Conservation (phyloP, 2,113 vertebrate genomes). For the Barbus barbus region DNA sequence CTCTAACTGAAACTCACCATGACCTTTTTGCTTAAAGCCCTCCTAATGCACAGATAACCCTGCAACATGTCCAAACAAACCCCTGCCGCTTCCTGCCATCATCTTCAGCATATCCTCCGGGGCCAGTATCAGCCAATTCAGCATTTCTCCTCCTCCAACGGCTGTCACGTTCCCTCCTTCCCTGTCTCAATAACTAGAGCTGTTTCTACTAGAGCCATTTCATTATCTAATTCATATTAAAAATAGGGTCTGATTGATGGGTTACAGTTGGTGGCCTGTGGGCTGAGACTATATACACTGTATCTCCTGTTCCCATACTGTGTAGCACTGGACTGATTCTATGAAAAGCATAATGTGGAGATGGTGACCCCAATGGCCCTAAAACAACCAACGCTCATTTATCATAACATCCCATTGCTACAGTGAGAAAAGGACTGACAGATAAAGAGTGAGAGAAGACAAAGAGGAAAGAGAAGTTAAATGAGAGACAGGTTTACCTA, state of each 20-base stretch:
- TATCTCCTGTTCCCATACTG: neutral
- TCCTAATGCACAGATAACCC: conserved; percentile 38
- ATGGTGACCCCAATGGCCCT: conserved; percentile 62
- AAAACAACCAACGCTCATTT: conserved; percentile 62
- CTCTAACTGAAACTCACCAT: conserved; percentile 26
- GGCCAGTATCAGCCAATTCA: conserved; percentile 13
- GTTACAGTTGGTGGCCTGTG: neutral
- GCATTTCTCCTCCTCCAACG: conserved; percentile 24
- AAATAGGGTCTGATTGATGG: neutral
- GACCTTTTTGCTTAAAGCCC: conserved; percentile 31
- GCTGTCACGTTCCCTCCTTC: neutral
- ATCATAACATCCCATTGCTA: conserved; percentile 41
- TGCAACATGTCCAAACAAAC: conserved; percentile 53
- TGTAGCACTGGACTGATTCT: neutral
- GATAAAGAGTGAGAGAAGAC: neutral
- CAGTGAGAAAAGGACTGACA: conserved; percentile 20
- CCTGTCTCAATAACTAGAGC: neutral
- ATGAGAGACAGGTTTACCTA: neutral
- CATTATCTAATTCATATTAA: neutral
- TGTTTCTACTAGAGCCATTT: neutral
- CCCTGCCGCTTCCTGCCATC: conserved; percentile 47
- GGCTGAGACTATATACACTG: neutral
- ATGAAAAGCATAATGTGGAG: conserved; percentile 50
- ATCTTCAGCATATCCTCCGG: conserved; percentile 49
- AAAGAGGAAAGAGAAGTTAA: neutral